These are phyloP conservation scores for Automeris io DNA, from an alignment of 2,888 invertebrate species.

Conservation along the genomic window DNA sequence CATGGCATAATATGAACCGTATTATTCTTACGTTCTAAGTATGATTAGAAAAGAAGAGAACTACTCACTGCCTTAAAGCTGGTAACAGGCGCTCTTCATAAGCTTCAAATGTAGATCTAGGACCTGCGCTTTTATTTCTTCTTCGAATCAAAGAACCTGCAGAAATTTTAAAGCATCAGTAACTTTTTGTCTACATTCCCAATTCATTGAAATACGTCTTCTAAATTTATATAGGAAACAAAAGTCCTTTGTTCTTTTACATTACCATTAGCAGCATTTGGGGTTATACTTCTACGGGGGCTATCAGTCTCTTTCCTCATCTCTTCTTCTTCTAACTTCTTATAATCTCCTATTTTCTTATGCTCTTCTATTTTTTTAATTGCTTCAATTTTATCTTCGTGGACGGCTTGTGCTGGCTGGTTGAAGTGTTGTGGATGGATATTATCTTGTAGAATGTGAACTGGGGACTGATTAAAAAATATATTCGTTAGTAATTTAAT, in stretches of 20 bases:
- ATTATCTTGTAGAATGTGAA: constrained; percentile 45
- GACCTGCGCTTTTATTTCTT: constrained; percentile 81
- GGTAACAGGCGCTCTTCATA: constrained; percentile 92
- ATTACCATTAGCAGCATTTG: constrained; percentile 62
- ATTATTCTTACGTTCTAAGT: too few species aligned
- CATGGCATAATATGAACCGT: too few species aligned
- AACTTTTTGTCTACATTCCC: neutral
- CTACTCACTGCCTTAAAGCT: constrained; percentile 88
- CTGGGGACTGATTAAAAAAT: constrained; percentile 45
- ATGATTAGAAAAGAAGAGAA: too few species aligned
- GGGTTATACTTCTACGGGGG: constrained; percentile 64
- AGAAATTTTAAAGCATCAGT: constrained; percentile 4
- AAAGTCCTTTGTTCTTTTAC: neutral
- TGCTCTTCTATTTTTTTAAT: neutral
- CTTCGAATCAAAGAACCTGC: constrained; percentile 77
- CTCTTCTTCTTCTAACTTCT: constrained; percentile 56
- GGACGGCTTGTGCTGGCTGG: constrained; percentile 15
- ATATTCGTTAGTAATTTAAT: too few species aligned
- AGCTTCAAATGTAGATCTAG: constrained; percentile 86
- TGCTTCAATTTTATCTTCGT: constrained; percentile 15
- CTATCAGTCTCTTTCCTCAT: constrained; percentile 61
- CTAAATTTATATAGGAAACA: neutral
- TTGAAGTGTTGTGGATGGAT: constrained; percentile 24
- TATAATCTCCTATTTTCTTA: constrained; percentile 29
- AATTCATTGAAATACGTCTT: neutral